Evolutionary conservation across 1,140 invertebrate genomes (phyloP).

Genomic region (Drosophila micromelanica): DNA sequence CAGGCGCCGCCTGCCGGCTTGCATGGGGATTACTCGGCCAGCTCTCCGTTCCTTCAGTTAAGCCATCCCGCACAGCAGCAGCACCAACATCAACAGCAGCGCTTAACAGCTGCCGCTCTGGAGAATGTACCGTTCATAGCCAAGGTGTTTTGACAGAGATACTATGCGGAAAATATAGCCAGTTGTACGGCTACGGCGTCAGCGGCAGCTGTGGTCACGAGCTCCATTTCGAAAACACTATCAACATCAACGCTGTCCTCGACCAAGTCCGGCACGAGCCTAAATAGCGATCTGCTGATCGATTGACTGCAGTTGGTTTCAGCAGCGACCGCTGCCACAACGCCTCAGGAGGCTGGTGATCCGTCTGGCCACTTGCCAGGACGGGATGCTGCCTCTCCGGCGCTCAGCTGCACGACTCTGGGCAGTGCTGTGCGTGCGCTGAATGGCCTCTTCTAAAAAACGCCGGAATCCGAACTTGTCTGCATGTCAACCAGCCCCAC

Average conservation of each 20-base stretch:
- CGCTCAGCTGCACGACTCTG: conserved; percentile 56
- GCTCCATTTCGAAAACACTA: conserved; percentile 14
- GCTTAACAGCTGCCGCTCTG: conserved; percentile 55
- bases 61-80: conserved; percentile 28
- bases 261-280: conserved; percentile 24
- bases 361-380: conserved; percentile 7
- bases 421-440: conserved; percentile 71
- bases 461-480: background rate
- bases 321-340: conserved; percentile 22
- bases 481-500: conserved; percentile 34
- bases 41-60: conserved; percentile 62
- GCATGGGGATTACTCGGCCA: conserved; percentile 56
- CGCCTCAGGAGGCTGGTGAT: conserved; percentile 1
- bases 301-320: conserved; percentile 70
- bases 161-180: conserved; percentile 78
- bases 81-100: conserved; percentile 50
- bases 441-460: conserved; percentile 69
- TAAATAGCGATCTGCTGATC: conserved; percentile 42
- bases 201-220: conserved; percentile 7
- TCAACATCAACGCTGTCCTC: conserved; percentile 28
- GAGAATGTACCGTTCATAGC: conserved; percentile 83
- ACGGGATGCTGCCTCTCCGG: conserved; percentile 33
- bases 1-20: conserved; percentile 35
- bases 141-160: conserved; percentile 84
- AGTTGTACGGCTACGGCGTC: conserved; percentile 32